Evolutionary conservation across 2,888 invertebrate genomes (phyloP), one percentile per base, ranked within the genome.

Genomic region (Eudemis profundana): DNA sequence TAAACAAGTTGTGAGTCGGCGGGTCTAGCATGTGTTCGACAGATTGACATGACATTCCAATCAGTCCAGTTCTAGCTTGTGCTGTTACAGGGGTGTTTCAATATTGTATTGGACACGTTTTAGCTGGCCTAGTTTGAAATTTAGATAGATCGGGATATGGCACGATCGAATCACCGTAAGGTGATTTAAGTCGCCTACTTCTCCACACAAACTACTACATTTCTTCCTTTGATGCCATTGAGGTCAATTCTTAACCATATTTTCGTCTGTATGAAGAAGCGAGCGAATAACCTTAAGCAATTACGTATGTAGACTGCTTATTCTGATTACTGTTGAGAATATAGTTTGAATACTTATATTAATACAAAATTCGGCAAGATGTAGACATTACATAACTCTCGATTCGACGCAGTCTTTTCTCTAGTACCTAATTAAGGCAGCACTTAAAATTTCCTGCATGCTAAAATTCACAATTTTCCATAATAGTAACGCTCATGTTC

Each of bases 11-110:
- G 38, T 46, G 27, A 62, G 27, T 47, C 38, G n/a, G 44, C 23
- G 47, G 14, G 47, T 21, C 54, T 38, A 38, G 29, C 46, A 47
- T 54, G 54, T 36, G 19, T 46, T 27, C 54, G 62, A 54, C 54
- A 62, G 38, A 62, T 63, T 63, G 62, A 63, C 62, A 42, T 56
- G 62, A 63, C 62, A 40, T 56, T 63, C 49, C 56, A 63, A 63
- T 63, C 62, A 63, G 49, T 56, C 49, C 62, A 14, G 12, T 40
- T 19, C 47, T 10, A 21, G 47, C 40, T 46, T 44, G 10, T 23
- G 36, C 44, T 19, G 54, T 29, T 47, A 49, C 56, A 56, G 29
- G 56, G 40, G 10, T 47, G 53, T 54, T 63, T 49, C 49, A 7
- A 56, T 56, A 63, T 56, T 40, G 46, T 38, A 50, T 29, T 15